A percentile compares a stretch with the other conserved stretches of the same genome.
Conservation (phyloP, 2,797 vertebrate genomes). For the Hemitrygon akajei region DNA sequence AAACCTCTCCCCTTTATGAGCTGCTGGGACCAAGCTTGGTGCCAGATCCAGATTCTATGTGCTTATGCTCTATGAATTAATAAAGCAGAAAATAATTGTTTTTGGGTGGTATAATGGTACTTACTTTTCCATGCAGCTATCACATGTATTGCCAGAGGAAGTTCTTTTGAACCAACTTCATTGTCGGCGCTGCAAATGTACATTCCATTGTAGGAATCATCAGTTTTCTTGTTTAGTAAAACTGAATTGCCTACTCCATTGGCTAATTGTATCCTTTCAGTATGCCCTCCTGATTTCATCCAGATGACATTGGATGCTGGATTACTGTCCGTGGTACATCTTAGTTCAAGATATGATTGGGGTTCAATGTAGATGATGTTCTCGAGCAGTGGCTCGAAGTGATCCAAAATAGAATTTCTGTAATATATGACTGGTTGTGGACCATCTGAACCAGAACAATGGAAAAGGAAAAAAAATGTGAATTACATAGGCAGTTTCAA, state of each 20-base stretch:
- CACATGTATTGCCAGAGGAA: not conserved
- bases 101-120: not conserved
- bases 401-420: not conserved
- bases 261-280: not conserved
- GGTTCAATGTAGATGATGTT: not conserved
- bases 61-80: not conserved
- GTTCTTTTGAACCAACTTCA: not conserved
- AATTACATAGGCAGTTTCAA: not conserved
- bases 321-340: not conserved
- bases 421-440: not conserved
- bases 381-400: not conserved
- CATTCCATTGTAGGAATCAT: not conserved
- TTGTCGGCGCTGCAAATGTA: not conserved
- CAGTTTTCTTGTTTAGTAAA: not conserved
- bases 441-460: not conserved
- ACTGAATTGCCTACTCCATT: not conserved
- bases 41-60: too few relatives aligned
- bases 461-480: not conserved
- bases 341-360: constrained; percentile 4
- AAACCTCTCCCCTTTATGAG: too few relatives aligned
- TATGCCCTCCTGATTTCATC: not conserved
- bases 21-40: too few relatives aligned
- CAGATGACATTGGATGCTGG: not conserved
- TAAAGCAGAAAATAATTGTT: not conserved
- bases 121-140: not conserved